Conservation (phyloP, 2,888 invertebrate genomes). For the Malacosoma neustria region DNA sequence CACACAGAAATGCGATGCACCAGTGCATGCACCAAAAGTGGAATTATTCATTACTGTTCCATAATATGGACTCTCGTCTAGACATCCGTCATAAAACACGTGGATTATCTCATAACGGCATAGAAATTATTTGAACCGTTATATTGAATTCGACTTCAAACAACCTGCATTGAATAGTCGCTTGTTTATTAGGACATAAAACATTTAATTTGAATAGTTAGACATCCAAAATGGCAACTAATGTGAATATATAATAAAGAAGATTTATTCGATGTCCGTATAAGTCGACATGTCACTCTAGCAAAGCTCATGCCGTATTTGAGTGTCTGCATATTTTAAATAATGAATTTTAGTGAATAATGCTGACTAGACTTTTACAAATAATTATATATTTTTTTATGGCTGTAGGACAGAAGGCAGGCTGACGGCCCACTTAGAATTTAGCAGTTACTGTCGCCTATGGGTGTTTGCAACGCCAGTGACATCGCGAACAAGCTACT, state of each 20-base stretch:
- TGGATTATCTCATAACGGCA: constrained; percentile 21
- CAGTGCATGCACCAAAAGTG: constrained; percentile 40
- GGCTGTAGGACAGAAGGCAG: too few relatives aligned
- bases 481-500: too few relatives aligned
- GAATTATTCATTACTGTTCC: constrained; percentile 43
- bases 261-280: neutral
- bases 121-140: constrained; percentile 17
- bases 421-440: too few relatives aligned
- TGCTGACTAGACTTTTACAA: too few relatives aligned
- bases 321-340: neutral
- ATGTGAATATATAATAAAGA: neutral
- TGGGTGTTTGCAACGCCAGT: too few relatives aligned
- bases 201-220: constrained; percentile 5
- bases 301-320: neutral
- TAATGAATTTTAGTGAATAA: too few relatives aligned
- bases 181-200: constrained; percentile 10
- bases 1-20: constrained; percentile 34
- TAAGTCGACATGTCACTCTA: neutral
- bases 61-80: constrained; percentile 25
- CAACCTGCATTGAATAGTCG: constrained; percentile 6
- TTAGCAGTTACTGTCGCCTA: too few relatives aligned
- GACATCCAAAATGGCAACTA: neutral
- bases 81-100: constrained; percentile 22
- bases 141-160: constrained; percentile 15
- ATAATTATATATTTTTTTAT: too few relatives aligned